Evolutionary conservation across 1,140 invertebrate genomes (phyloP), one percentile per base, ranked within the genome.

Genomic region (Cherax quadricarinatus): DNA sequence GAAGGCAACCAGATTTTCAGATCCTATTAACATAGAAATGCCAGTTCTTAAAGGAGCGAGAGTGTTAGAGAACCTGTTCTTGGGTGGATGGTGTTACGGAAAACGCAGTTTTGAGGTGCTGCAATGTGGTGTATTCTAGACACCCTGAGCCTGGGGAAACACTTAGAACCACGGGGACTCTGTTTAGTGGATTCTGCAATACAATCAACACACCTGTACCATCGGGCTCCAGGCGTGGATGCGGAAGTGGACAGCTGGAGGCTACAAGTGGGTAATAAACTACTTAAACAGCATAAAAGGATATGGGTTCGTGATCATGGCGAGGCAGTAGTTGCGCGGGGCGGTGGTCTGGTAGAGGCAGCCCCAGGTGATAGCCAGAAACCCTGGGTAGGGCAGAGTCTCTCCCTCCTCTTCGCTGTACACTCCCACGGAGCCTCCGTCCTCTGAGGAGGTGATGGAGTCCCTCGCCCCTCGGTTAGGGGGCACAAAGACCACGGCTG

Each of bases 231-330:
- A 57, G 53, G 9, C 9, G 53, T 57, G 53, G 5, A 57, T 3
- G 53, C 7, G 53, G 53, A 14, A 14, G 53, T 7, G 53, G 53
- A 14, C 3, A 14, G 53, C 53, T 10, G 53, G 53, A 57, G 53
- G 9, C 53, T 14, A 10, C 53, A 14, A 57, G 53, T 57, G 53
- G 14, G 53, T 1, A 14, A 14, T 14, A 57, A 57, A 41, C 30
- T 41, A 41, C 30, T 41, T 41, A 41, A 14, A 57, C 6, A 75
- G 70, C 86, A 90, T 51, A 92, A 93, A 93, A 93, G 93, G 93
- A 93, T 93, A 93, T 93, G 93, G 90, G 79, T 92, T 93, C 73
- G 93, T 93, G 83, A 93, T 86, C 90, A 93, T 91, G 87, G 89
- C 90, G n/a, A 93, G 90, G 78, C 93, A 93, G 87, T 87, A 86